Percentiles rank a stretch among this genome's conserved stretches.
These are phyloP conservation scores for Misgurnus anguillicaudatus DNA, from an alignment of 2,113 vertebrate species.

Conservation along the genomic window DNA sequence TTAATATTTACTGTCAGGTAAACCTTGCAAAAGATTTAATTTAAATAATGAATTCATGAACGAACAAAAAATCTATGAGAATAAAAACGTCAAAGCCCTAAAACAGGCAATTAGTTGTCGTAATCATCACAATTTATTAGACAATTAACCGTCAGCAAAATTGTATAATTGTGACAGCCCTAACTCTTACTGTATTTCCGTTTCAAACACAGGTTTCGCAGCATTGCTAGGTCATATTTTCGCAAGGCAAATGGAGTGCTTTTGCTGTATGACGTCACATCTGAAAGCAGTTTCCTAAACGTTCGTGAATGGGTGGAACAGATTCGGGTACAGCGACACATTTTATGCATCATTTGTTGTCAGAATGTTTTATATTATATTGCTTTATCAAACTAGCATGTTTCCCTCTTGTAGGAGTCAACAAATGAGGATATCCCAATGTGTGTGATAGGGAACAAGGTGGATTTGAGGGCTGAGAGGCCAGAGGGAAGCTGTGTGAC, in stretches of 20 bases:
- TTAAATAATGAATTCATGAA: too few species aligned
- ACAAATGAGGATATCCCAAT: conserved; percentile 59
- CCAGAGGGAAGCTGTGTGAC: conserved; percentile 56
- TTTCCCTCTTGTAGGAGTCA: conserved; percentile 57
- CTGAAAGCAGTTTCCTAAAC: conserved; percentile 76
- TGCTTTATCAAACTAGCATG: neutral
- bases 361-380: neutral
- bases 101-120: too few species aligned
- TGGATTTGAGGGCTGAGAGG: conserved; percentile 60
- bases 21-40: too few species aligned
- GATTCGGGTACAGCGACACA: conserved; percentile 65
- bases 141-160: too few species aligned
- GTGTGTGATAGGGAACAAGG: conserved; percentile 77
- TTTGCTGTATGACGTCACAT: conserved; percentile 76
- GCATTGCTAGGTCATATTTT: conserved; percentile 76
- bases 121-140: too few species aligned
- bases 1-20: too few species aligned
- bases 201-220: conserved; percentile 66
- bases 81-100: too few species aligned
- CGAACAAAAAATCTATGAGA: too few species aligned
- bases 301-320: conserved; percentile 73
- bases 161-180: too few species aligned
- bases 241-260: conserved; percentile 73
- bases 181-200: neutral
- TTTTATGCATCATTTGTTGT: neutral